Base-by-base conservation (phyloP, 2,113 vertebrate species). In the Atractosteus spatula region DNA sequence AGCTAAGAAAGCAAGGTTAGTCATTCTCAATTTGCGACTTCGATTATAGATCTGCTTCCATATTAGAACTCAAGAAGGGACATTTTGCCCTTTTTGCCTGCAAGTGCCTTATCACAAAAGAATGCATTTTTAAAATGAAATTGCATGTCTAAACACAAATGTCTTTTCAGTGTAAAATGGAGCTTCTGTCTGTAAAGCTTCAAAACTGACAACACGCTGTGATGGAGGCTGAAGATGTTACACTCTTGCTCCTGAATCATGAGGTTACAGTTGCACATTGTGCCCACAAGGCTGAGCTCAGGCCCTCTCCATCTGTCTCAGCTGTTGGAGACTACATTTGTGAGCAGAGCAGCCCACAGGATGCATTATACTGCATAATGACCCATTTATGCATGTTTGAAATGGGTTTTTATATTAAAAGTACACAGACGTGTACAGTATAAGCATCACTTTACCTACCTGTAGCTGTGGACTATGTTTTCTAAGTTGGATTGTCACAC, bases 171-270 rank as follows among this genome's bases (percentile, higher is more conserved):
- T 51, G 47, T 51, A 10, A 51, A 29, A 51, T 51, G 10, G 5
- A 51, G 47, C 47, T 10, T 51, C 10, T 10, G 10, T 51, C 47
- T 51, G 47, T 29, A 29, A 10, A 10, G 47, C 47, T 51, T 51
- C 47, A 1, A 5, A 51, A 51, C 47, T 51, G 47, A 51, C 10
- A 10, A 51, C 47, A 51, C 10, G 47, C 47, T 29, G 14, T 17
- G 62, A 29, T 63, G 62, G 62, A 17, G 62, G 62, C 17, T 63
- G 62, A 29, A 16, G 61, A 62, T 62, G 61, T 62, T 5, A 51
- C 47, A 51, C 47, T 10, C 47, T 51, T 51, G 47, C 47, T 51
- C 29, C 61, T 29, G 8, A 63, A 63, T 63, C 17, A 4, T 7
- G 14, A 43, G 64, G 64, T 66, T 43, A 66, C 8, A 12, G 11